Evolutionary conservation across 2,797 vertebrate genomes (phyloP), one percentile per base, ranked within the genome.

Genomic region (Coendou prehensilis): DNA sequence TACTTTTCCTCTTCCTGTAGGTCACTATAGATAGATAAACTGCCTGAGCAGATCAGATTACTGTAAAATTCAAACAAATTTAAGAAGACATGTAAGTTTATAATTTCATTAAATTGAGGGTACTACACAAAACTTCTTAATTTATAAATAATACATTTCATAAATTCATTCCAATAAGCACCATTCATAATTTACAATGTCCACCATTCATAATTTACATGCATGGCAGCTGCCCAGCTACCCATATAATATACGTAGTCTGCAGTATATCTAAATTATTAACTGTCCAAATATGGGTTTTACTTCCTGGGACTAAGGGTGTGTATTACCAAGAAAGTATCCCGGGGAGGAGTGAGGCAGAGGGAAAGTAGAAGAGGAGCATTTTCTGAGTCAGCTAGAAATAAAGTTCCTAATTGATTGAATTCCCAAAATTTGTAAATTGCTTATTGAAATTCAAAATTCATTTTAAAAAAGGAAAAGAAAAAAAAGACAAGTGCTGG

Each of bases 371-470:
- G 75, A 54, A 79, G 33, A 79, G 28, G 47, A 47, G 17, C 17
- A 64, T 87, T 90, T 78, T 78, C 69, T 83, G 59, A 87, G 41
- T 92, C 33, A 69, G 30, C 64, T 80, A 85, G 73, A 89, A 89
- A 57, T 52, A 23, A 73, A 86, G 23, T 61, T 94, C 50, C 28
- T 85, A 73, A 86, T n/a, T 52, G 41, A 30, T n/a, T 54, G 22
- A 52, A 5, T 63, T 61, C 30, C 20, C 69, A 71, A 83, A 79
- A 50, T 79, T 82, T 87, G 13, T 87, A 84, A 91, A 63, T 71
- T 83, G 30, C 61, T 87, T 64, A 57, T 47, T 52, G 84, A 45
- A 82, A 78, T 37, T 82, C 64, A 93, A 37, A 78, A 37, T 8
- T 73, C 18, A 94, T 64, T 84, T 71, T 4, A 56, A 80, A 67